Base-by-base conservation (phyloP, 2,797 vertebrate species). In the Acrossocheilus fasciatus region DNA sequence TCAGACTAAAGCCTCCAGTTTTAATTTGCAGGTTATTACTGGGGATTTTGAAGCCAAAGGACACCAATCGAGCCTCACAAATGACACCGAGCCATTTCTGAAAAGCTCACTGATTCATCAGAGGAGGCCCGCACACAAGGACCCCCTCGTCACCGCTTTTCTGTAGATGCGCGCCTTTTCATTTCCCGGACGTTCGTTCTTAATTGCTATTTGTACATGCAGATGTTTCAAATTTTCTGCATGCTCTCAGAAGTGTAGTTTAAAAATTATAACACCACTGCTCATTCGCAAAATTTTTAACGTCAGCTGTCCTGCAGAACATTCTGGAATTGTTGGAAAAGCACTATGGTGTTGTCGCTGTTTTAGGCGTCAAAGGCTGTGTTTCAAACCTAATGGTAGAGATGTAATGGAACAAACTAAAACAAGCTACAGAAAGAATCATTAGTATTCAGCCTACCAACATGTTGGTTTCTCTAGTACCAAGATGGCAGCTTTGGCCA, bases 1-100 rank as follows among this genome's bases (percentile, higher is more conserved):
- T 86, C 84, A 80, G 15, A 64, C 78, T 39, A 36, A 86, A 72
- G n/a, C 26, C 50, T 45, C 62, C 52, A 50, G 41, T 89, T 80
- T 76, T 87, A 68, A 89, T 91, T 91, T 92, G 90, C 90, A 86
- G 84, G 83, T 89, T 91, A 89, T 92, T 92, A 87, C 81, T 57
- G 57, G 69, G 64, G 74, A 77, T 88, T 94, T 90, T 91, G 78
- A 91, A 86, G 89, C 86, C 73, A 91, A 89, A 89, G 89, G 81
- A 88, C 87, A 91, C 70, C 81, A 90, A 77, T 89, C 81, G 79
- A 90, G 91, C 89, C 17, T 88, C 81, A 18, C 87, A 91, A 90
- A 90, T 88, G 88, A 89, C 85, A 90, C 88, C 41, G 78, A 86
- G 83, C 62, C 82, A 81, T 86, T 79, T 85, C 66, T 81, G 62